A percentile compares a stretch with the other conserved stretches of the same genome.
Evolutionary conservation across 2,888 invertebrate species (phyloP).

Genomic region (Aporophyla lueneburgensis): DNA sequence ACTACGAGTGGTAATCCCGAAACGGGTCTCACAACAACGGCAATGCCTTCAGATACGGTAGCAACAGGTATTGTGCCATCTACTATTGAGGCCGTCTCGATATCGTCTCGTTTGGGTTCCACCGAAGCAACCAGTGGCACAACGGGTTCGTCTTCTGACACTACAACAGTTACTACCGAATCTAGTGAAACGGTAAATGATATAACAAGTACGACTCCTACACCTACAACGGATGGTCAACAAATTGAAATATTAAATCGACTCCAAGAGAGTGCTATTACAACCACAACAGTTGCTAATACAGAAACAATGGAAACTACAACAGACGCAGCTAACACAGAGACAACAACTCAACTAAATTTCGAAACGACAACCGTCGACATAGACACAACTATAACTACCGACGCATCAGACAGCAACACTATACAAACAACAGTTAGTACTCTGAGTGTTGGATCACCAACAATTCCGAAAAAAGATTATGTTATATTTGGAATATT

Average conservation of each 20-base stretch:
- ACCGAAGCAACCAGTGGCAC: conserved; percentile 54
- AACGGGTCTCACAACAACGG: conserved; percentile 62
- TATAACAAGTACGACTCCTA: conserved; percentile 59
- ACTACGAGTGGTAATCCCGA: conserved; percentile 65
- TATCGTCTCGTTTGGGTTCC: conserved; percentile 51
- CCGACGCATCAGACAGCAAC: conserved; percentile 67
- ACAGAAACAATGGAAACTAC: conserved; percentile 67
- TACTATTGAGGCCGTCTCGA: conserved; percentile 52
- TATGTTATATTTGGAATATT: conserved; percentile 94
- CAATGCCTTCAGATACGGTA: conserved; percentile 50
- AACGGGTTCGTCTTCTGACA: conserved; percentile 53
- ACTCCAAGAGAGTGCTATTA: conserved; percentile 53
- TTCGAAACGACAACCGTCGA: conserved; percentile 70
- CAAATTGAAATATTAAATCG: conserved; percentile 56
- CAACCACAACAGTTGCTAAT: conserved; percentile 43
- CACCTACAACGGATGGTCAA: conserved; percentile 64
- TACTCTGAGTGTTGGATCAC: conserved; percentile 73
- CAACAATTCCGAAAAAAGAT: conserved; percentile 91
- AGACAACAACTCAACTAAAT: conserved; percentile 72
- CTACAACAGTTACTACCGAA: conserved; percentile 43
- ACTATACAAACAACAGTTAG: conserved; percentile 74
- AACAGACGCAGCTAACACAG: conserved; percentile 68
- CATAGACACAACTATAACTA: conserved; percentile 68
- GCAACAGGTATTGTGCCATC: conserved; percentile 39
- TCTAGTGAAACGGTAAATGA: conserved; percentile 60